Conservation (phyloP, 2,888 invertebrate species). For the Pyrochroa serraticornis region DNA sequence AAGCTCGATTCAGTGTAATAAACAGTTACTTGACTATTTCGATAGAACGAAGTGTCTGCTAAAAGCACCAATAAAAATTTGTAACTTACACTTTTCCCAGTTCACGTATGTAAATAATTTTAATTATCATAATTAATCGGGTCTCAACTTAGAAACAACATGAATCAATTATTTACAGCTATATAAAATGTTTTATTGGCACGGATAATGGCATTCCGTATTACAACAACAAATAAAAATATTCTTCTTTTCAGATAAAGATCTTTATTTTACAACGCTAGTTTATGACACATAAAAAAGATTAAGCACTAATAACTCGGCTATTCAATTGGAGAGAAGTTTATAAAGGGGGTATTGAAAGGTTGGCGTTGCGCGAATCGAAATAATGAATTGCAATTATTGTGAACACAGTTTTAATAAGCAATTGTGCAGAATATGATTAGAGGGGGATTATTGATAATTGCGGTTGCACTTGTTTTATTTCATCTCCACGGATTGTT, state of each 20-base stretch:
- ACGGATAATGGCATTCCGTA: conserved; percentile 10
- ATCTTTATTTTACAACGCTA: conserved; percentile 16
- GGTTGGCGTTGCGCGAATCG: no score
- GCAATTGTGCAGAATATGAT: no score
- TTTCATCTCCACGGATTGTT: no score
- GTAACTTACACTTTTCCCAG: not conserved
- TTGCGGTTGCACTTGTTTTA: no score
- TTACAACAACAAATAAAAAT: conserved; percentile 15
- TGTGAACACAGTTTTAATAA: no score
- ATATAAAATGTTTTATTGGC: conserved; percentile 10
- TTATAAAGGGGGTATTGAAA: no score
- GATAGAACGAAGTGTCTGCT: no score
- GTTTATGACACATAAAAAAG: conserved; percentile 6
- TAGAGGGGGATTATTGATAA: no score
- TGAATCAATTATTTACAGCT: conserved; percentile 11
- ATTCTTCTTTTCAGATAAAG: conserved; percentile 10
- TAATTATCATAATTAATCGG: conserved; percentile 3
- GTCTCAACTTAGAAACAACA: not conserved
- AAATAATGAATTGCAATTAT: no score
- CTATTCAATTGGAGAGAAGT: not conserved
- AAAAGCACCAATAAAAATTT: no score
- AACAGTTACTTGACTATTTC: no score
- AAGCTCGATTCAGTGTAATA: no score
- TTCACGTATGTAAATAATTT: conserved; percentile 1
- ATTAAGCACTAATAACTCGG: conserved; percentile 11